Base-by-base conservation (phyloP, 2,888 invertebrate genomes). In the Lordiphosa andalusiaca region DNA sequence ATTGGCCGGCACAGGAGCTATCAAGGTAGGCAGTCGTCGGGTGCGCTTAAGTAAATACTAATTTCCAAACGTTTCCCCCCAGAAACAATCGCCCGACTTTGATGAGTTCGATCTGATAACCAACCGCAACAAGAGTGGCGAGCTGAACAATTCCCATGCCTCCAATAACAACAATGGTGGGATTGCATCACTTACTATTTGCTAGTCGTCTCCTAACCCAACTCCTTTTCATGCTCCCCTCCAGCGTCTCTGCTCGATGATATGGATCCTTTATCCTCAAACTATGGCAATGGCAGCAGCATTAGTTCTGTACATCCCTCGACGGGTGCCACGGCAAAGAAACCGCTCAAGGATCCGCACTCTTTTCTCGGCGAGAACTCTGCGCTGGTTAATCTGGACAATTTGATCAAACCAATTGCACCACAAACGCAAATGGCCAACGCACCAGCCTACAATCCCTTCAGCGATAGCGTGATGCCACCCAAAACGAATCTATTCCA, bases 351-450 rank as follows among this genome's bases (percentile, higher is more conserved):
- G 91, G 98, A 97, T 50, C 98, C 98, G 2, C 96, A 97, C 77
- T 94, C 95, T 84, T 99, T 99, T 91, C 93, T 99, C 52, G 99
- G 99, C 41, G 98, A 98, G 90, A 98, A 99, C 91, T 97, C 97
- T 9, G 93, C 95, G 77, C 93, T 99, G 80, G 99, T 99, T 68
- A 99, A 99, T 92, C 92, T 99, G 90, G 99, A 99, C 91, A 97
- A 98, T 89, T 93, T 99, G 87, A 96, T 99, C 80, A 93, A 92
- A 78, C 91, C 93, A 63, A 89, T 88, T 51, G 83, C 86, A 62
- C 83, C 88, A 16, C 87, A 87, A 64, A 85, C 81, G 44, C 87
- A 85, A 67, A 53, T 85, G 60, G 84, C 84, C 57, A 76, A 69
- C 47, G 83, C 84, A 53, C 80, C 64, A 35, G 88, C 90, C 65